Evolutionary conservation across 2,113 vertebrate genomes (phyloP).

Genomic region (Zeus faber): DNA sequence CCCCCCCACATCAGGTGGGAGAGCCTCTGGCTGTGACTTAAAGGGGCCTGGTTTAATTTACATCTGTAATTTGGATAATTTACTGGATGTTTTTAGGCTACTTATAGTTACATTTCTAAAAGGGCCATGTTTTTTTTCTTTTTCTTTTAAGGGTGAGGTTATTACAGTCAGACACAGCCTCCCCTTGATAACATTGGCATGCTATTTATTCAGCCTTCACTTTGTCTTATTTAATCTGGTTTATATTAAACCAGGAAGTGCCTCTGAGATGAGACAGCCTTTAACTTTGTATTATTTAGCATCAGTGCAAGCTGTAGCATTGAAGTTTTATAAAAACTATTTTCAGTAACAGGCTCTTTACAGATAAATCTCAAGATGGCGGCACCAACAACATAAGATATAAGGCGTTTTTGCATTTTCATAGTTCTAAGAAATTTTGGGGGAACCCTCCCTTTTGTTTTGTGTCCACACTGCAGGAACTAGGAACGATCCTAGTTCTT

Average conservation of each 20-base stretch:
- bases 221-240: constrained; percentile 19
- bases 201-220: constrained; percentile 26
- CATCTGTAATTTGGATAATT: constrained; percentile 53
- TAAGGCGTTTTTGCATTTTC: too few species aligned
- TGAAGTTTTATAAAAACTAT: too few species aligned
- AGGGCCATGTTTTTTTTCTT: constrained; percentile 16
- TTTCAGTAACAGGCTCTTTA: too few species aligned
- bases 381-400: too few species aligned
- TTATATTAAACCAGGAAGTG: constrained; percentile 34
- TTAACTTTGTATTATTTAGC: too few species aligned
- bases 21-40: constrained; percentile 39
- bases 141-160: constrained; percentile 42
- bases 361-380: too few species aligned
- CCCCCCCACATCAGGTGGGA: constrained; percentile 31
- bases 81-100: constrained; percentile 49
- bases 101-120: constrained; percentile 30
- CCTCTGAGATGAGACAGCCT: too few species aligned
- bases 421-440: too few species aligned
- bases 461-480: too few species aligned
- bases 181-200: constrained; percentile 11
- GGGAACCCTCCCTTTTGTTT: too few species aligned
- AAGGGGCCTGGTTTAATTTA: constrained; percentile 47
- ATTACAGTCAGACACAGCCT: constrained; percentile 27
- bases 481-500: too few species aligned
- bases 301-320: too few species aligned